Evolutionary conservation across 1,140 invertebrate genomes (phyloP).

Genomic region (Brachionus paranguensis): DNA sequence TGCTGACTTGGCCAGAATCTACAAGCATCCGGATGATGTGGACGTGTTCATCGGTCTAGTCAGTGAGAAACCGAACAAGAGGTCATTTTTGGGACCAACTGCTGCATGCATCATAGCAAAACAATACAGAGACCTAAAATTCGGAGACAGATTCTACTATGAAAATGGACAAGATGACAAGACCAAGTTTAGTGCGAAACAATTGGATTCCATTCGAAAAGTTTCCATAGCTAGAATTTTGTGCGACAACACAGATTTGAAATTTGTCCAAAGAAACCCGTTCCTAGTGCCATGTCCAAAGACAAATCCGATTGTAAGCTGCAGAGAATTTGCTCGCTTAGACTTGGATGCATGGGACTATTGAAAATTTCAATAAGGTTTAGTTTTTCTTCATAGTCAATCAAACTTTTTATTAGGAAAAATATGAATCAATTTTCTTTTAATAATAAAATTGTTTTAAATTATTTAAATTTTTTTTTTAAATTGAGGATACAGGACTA

Average conservation of each 20-base stretch:
- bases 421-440: too few species aligned
- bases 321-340: not conserved
- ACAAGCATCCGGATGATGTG: conserved; percentile 42
- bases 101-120: conserved; percentile 67
- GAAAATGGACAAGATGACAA: not conserved
- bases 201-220: not conserved
- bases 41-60: conserved; percentile 60
- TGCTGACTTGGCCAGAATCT: not conserved
- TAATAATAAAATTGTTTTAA: too few species aligned
- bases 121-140: not conserved
- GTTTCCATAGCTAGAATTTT: not conserved
- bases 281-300: not conserved
- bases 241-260: not conserved
- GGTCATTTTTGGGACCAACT: conserved; percentile 84
- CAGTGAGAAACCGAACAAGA: conserved; percentile 73
- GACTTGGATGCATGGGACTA: not conserved
- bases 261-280: not conserved
- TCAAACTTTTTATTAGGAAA: not conserved
- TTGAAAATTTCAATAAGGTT: not conserved
- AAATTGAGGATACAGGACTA: too few species aligned
- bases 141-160: not conserved
- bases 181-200: not conserved
- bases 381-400: not conserved
- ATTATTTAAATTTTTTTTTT: too few species aligned
- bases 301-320: not conserved